Base-by-base conservation (phyloP, 1,140 invertebrate species). In the Liolophura sinensis region DNA sequence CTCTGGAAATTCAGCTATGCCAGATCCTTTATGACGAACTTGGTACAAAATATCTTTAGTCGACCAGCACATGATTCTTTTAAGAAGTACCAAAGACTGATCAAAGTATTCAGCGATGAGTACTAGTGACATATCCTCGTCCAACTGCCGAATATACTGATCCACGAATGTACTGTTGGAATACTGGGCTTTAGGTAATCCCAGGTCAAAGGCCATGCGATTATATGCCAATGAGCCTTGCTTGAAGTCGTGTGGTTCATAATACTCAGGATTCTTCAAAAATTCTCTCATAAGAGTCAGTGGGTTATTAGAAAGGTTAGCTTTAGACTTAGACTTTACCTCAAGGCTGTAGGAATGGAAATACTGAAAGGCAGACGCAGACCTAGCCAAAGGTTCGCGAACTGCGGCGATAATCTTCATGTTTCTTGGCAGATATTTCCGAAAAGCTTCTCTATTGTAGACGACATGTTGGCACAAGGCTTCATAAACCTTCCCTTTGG, bases 81-180 rank as follows among this genome's bases (percentile, higher is more conserved):
- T 78, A 46, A 88, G 68, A 14, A 88, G 70, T 48, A 88, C 77
- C 49, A 88, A 73, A 6, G 86, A 87, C 68, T 87, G 85, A 66
- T 88, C 86, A 74, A 88, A 85, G 59, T 84, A 78, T 73, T 88
- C 87, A 5, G 83, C 72, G 11, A 88, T 78, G 82, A 88, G 78
- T 27, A 88, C 79, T 4, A 87, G 74, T 67, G 86, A 78, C 70
- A 88, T 87, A 16, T 84, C 70, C n/a, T 64, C 65, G 16, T 87
- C 84, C 0, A 86, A 22, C 6, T 25, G 49, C 14, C 47, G 20
- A 46, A 72, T 64, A 57, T 74, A 72, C 9, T 55, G 46, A 7
- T 47, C 15, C 3, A 73, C 57, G 46, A 40, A 51, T 1, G 18
- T 25, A 1, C 16, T 24, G 52, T 76, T 57, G 54, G 58, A 24